Conservation (phyloP, 1,140 invertebrate genomes). For the Idris sp. region DNA sequence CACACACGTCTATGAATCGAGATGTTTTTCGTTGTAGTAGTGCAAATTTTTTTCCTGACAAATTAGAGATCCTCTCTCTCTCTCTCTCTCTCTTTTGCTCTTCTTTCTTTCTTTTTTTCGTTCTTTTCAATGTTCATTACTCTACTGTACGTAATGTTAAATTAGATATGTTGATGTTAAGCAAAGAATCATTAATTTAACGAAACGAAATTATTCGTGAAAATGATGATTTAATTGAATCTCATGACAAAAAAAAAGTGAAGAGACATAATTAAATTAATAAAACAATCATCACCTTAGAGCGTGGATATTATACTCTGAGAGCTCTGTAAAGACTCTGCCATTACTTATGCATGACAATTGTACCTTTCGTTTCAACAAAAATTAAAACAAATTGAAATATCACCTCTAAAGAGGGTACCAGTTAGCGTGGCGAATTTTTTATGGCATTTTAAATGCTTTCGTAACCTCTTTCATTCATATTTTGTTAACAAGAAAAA, state of each 20-base stretch:
- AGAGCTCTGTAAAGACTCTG: constrained; percentile 24
- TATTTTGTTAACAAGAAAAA: constrained; percentile 5
- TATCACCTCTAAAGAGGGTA: constrained; percentile 47
- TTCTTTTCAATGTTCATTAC: constrained; percentile 29
- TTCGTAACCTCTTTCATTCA: constrained; percentile 23
- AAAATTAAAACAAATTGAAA: constrained; percentile 57
- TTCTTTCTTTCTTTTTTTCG: too few relatives aligned
- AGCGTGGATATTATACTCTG: constrained; percentile 12
- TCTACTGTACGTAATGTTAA: background rate
- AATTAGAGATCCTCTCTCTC: constrained; percentile 38
- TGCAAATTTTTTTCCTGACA: constrained; percentile 16
- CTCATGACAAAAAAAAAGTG: too few relatives aligned
- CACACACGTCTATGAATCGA: constrained; percentile 33
- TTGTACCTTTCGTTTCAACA: constrained; percentile 32
- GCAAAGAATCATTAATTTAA: background rate
- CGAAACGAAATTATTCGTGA: too few relatives aligned
- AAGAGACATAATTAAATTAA: constrained; percentile 41
- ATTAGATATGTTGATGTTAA: too few relatives aligned
- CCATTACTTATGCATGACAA: constrained; percentile 35
- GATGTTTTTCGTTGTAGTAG: constrained; percentile 22
- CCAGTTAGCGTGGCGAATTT: constrained; percentile 42
- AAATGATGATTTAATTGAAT: too few relatives aligned
- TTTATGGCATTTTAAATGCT: constrained; percentile 40
- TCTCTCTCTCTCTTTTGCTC: too few relatives aligned
- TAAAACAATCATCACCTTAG: constrained; percentile 36